These are phyloP conservation scores for Potamarius usumacintae DNA, from an alignment of 2,113 vertebrate genomes.

Conservation along the genomic window DNA sequence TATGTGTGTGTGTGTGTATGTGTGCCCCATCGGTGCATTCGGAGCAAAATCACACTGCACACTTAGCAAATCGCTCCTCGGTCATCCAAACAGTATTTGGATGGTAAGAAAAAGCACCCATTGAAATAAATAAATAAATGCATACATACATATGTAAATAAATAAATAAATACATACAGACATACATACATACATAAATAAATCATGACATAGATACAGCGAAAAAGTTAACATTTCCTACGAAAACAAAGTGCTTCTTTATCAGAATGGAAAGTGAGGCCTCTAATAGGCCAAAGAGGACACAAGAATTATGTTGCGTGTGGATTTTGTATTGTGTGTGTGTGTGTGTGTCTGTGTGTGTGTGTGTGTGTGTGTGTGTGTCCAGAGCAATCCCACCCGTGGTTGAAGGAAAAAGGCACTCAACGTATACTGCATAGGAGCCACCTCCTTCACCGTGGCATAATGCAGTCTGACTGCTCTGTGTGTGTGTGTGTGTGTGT, in stretches of 20 bases:
- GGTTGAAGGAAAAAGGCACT: constrained; percentile 82
- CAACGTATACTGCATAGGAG: constrained; percentile 73
- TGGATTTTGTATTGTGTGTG: constrained; percentile 42
- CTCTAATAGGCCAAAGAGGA: constrained; percentile 19
- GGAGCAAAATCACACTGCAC: constrained; percentile 33
- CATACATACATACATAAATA: constrained; percentile 22
- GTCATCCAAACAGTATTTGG: constrained; percentile 20
- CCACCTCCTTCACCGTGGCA: constrained; percentile 63
- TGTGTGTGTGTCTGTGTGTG: constrained; percentile 42
- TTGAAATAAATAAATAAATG: constrained; percentile 24
- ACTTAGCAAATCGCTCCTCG: constrained; percentile 31
- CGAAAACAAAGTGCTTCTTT: constrained; percentile 59
- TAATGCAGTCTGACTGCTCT: constrained; percentile 69
- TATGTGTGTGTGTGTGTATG: constrained; percentile 57
- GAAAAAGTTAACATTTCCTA: constrained; percentile 15
- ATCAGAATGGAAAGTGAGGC: constrained; percentile 38
- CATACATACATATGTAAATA: constrained; percentile 21
- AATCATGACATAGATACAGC: constrained; percentile 42
- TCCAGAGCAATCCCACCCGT: constrained; percentile 73
- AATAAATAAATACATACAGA: constrained; percentile 24
- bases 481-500: constrained; percentile 48
- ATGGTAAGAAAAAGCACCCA: constrained; percentile 34
- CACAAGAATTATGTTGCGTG: constrained; percentile 29
- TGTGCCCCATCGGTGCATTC: not conserved
- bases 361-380: constrained; percentile 48